Percentiles rank a stretch among this genome's conserved stretches.
phyloP scores from a whole-genome alignment of 2,797 vertebrate genomes.

The Syngnathus rostellatus region DNA sequence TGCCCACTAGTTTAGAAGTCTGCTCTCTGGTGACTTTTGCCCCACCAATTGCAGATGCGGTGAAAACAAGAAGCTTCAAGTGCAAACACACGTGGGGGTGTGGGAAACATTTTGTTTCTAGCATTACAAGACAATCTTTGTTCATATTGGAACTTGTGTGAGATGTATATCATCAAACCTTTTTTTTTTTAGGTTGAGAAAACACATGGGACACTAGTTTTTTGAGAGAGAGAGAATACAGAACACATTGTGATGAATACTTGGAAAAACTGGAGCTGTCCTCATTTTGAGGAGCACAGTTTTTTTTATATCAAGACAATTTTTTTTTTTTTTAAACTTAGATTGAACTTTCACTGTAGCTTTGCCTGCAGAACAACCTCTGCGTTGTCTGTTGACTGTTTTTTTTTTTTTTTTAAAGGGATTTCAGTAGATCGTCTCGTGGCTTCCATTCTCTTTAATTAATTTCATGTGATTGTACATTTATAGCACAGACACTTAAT shows the following conservation, averaged over 20 bases:
- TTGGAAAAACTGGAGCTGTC: constrained; percentile 1
- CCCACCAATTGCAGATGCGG: not conserved
- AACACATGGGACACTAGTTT: not conserved
- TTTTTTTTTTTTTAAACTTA: constrained; percentile 3
- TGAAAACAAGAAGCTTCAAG: not conserved
- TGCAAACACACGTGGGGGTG: not conserved
- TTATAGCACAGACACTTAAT: constrained; percentile 10
- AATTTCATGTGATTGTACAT: constrained; percentile 16
- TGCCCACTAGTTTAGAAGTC: not conserved
- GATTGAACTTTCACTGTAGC: constrained; percentile 1
- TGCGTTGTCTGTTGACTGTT: not conserved
- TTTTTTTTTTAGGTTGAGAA: not conserved
- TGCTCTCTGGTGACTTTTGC: not conserved
- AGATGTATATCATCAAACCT: not conserved
- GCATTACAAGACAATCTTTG: not conserved
- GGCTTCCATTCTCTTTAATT: constrained; percentile 1
- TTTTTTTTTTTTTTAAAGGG: constrained; percentile 1
- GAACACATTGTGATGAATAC: constrained; percentile 6
- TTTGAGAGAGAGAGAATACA: not conserved
- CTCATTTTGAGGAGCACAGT: not conserved
- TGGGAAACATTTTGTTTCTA: not conserved
- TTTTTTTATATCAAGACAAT: constrained; percentile 4
- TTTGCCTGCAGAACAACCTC: constrained; percentile 6
- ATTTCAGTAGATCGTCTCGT: constrained; percentile 1
- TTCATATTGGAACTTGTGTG: not conserved